Conservation (phyloP, 2,797 vertebrate genomes). For the Syndactyla subalaris region DNA sequence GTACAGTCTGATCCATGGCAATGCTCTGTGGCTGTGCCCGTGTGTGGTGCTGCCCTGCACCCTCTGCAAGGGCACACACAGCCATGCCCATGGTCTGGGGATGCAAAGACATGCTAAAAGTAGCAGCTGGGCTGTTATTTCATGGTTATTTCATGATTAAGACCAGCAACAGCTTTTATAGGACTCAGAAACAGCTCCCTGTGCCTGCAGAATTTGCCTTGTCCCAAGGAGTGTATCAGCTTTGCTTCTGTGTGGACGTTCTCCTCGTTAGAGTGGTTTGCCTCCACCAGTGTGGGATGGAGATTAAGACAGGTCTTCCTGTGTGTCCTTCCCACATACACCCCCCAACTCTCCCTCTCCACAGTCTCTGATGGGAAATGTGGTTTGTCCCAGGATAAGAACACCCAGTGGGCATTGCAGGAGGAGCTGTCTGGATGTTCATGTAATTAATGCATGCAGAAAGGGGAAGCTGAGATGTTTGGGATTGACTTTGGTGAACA, state of each 20-base stretch:
- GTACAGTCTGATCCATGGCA: rapidly evolving
- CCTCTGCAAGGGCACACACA: neutral
- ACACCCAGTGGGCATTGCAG: neutral
- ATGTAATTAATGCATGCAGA: neutral
- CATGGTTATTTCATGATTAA: neutral
- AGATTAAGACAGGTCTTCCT: neutral
- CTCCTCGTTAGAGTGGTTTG: neutral
- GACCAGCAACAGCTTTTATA: neutral
- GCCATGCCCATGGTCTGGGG: rapidly evolving
- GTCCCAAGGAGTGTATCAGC: rapidly evolving
- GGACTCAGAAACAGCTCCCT: neutral
- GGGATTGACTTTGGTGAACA: neutral
- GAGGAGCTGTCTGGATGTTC: neutral
- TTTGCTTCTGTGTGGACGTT: neutral
- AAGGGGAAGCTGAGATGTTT: neutral
- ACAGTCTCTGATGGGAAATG: neutral
- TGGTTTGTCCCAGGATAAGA: neutral
- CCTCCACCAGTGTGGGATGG: neutral
- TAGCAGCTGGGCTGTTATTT: neutral
- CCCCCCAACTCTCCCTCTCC: too few species aligned
- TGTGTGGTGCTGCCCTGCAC: rapidly evolving
- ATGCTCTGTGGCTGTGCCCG: rapidly evolving
- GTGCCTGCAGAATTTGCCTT: neutral
- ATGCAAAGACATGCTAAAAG: rapidly evolving
- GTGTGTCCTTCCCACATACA: neutral